Evolutionary conservation across 2,888 invertebrate genomes (phyloP).

Genomic region (Automeris io): DNA sequence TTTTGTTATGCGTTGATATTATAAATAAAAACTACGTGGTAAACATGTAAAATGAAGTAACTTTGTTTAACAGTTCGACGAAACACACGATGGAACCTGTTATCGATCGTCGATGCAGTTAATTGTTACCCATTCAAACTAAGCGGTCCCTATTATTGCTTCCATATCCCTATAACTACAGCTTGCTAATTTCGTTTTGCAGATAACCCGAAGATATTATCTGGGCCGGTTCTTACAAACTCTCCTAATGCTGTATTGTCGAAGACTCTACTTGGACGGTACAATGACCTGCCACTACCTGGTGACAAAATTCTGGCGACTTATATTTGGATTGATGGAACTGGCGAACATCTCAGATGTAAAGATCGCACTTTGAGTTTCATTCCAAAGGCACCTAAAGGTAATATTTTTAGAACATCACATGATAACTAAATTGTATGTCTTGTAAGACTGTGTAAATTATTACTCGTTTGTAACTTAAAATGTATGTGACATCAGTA

Average conservation of each 20-base stretch:
- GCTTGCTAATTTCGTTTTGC: slow-evolving; percentile 11
- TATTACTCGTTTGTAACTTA: too few species aligned
- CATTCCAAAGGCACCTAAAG: slow-evolving; percentile 85
- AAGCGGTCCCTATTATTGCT: neutral
- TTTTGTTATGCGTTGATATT: neutral
- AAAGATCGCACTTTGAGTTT: slow-evolving; percentile 93
- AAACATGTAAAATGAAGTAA: neutral
- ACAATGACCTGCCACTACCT: slow-evolving; percentile 86
- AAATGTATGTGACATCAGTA: too few species aligned
- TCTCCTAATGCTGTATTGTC: slow-evolving; percentile 91
- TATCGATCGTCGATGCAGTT: slow-evolving; percentile 28
- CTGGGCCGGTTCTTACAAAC: slow-evolving; percentile 72
- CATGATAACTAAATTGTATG: neutral
- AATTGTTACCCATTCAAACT: slow-evolving; percentile 9
- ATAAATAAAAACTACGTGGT: neutral
- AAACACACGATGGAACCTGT: slow-evolving; percentile 16
- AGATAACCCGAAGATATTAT: slow-evolving; percentile 70
- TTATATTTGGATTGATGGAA: slow-evolving; percentile 97
- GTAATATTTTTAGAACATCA: slow-evolving; percentile 57
- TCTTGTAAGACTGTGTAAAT: neutral
- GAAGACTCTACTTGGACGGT: slow-evolving; percentile 84
- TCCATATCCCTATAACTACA: too few species aligned
- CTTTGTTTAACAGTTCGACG: neutral
- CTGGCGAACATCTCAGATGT: slow-evolving; percentile 89
- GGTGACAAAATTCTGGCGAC: slow-evolving; percentile 88